phyloP scores from a whole-genome alignment of 2,797 vertebrate species.

The Takifugu ocellatus region DNA sequence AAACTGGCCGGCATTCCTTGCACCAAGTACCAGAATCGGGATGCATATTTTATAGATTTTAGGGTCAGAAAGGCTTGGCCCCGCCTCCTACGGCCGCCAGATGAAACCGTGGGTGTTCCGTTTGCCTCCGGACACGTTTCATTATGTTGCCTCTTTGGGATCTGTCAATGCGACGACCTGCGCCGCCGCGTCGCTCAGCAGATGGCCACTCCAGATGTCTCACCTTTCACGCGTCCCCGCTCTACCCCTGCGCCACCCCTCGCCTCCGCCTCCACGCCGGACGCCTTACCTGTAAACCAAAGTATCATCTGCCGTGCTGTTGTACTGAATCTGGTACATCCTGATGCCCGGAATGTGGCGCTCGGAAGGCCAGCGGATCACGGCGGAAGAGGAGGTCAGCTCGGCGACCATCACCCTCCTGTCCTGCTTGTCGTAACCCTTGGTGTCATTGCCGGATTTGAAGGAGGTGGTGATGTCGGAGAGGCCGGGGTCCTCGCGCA shows the following conservation, averaged over 20 bases:
- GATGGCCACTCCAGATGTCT: constrained; percentile 63
- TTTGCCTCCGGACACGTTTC: constrained; percentile 33
- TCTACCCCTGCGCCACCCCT: constrained; percentile 2
- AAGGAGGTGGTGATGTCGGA: constrained; percentile 90
- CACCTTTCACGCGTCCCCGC: constrained; percentile 39
- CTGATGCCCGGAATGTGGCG: constrained; percentile 89
- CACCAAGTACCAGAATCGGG: constrained; percentile 6
- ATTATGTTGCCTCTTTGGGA: constrained; percentile 47
- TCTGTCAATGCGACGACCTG: constrained; percentile 30
- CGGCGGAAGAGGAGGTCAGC: constrained; percentile 84
- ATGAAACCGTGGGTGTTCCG: constrained; percentile 15
- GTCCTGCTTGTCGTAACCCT: constrained; percentile 82
- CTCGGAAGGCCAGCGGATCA: constrained; percentile 91
- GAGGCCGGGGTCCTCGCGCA: constrained; percentile 85
- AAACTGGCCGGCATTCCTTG: constrained; percentile 16
- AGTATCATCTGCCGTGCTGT: constrained; percentile 89
- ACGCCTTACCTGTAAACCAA: constrained; percentile 88
- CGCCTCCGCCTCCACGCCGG: neutral
- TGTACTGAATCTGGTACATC: constrained; percentile 97
- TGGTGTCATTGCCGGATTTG: constrained; percentile 82
- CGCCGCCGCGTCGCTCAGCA: constrained; percentile 41
- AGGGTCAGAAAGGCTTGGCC: constrained; percentile 6
- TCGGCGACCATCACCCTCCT: constrained; percentile 83
- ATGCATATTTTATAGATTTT: constrained; percentile 7
- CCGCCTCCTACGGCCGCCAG: neutral